phyloP scores from a whole-genome alignment of 2,888 invertebrate genomes.

The Harmothoe impar region DNA sequence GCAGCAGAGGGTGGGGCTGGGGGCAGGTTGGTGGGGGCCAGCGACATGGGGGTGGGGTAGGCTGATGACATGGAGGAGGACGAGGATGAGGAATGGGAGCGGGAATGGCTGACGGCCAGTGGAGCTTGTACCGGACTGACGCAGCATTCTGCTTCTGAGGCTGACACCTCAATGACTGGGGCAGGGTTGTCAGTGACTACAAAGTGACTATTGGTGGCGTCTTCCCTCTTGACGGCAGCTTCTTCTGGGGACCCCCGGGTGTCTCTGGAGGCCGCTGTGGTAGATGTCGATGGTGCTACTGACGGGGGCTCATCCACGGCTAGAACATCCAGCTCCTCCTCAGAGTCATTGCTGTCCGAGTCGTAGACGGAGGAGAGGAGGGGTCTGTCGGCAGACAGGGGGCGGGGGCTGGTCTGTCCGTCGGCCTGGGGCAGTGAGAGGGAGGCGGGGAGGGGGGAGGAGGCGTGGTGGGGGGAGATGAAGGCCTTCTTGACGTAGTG shows the following conservation, averaged over 20 bases:
- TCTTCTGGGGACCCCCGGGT: conserved; percentile 34
- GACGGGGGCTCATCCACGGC: conserved; percentile 45
- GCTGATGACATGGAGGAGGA: neutral
- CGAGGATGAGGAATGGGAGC: conserved; percentile 32
- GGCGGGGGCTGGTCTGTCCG: neutral
- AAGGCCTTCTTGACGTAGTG: conserved; percentile 57
- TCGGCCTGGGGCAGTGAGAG: neutral
- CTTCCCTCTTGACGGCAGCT: conserved; percentile 34
- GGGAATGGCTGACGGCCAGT: neutral
- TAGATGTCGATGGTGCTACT: neutral
- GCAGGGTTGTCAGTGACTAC: conserved; percentile 64
- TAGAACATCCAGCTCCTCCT: conserved; percentile 37
- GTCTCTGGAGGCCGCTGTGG: neutral
- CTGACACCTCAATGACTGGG: conserved; percentile 52
- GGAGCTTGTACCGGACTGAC: neutral
- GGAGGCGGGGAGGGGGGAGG: neutral
- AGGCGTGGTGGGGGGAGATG: conserved; percentile 20
- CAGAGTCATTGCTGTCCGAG: conserved; percentile 53
- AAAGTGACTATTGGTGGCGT: conserved; percentile 5
- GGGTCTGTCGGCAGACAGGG: neutral
- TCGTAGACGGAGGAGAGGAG: conserved; percentile 35
- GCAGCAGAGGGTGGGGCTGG: conserved; percentile 36
- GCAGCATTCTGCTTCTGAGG: neutral
- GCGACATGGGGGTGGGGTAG: neutral
- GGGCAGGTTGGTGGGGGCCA: neutral